phyloP scores from a whole-genome alignment of 2,797 vertebrate genomes.

The Parauchenoglanis ngamensis region DNA sequence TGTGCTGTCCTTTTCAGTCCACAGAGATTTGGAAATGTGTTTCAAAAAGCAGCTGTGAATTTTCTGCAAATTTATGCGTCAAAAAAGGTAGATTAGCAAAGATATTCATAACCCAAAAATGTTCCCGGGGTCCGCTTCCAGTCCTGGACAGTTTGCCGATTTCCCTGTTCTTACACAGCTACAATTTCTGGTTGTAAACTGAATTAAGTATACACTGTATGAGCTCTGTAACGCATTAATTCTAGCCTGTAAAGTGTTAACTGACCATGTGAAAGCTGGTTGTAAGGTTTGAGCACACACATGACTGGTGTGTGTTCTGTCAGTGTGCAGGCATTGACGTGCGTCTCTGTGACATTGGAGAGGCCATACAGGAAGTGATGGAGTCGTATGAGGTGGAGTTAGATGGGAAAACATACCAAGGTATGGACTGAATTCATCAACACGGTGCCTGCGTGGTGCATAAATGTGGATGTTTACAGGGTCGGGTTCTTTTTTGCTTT shows the following conservation, averaged over 20 bases:
- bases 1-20: neutral
- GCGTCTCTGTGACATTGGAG: slow-evolving; percentile 93
- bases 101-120: neutral
- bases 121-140: neutral
- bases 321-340: slow-evolving; percentile 97
- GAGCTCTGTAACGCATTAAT: neutral
- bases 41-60: neutral
- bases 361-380: slow-evolving; percentile 98
- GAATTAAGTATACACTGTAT: neutral
- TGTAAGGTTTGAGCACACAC: neutral
- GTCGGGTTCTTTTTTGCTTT: neutral
- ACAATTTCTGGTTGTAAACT: neutral
- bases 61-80: neutral
- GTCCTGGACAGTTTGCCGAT: neutral
- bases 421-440: slow-evolving; percentile 62
- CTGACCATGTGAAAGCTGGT: neutral
- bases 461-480: no score
- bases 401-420: slow-evolving; percentile 98
- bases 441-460: neutral
- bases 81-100: neutral
- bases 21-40: neutral
- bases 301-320: neutral
- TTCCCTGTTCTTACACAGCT: neutral
- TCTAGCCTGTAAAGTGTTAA: neutral
- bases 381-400: slow-evolving; percentile 98